Evolutionary conservation across 2,113 vertebrate species (phyloP), one percentile per base, ranked within the genome.

Genomic region (Eonycteris spelaea): DNA sequence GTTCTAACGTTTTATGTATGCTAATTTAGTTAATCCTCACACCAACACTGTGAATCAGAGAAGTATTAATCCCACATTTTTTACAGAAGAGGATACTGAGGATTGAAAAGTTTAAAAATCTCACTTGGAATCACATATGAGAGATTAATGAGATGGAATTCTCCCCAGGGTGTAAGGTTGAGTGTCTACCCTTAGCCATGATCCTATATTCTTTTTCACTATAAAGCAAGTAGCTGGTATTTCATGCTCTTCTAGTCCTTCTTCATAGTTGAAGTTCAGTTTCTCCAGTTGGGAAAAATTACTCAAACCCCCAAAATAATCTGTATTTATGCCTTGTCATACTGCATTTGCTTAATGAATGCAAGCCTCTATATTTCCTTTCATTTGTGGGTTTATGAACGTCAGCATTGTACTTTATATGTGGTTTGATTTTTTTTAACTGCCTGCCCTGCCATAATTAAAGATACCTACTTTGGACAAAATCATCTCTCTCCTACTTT

Each of bases 301-400:
- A 78, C 78, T 70, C 68, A 91, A 94, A 59, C n/a, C 28, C 45
- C 91, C 91, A 22, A 68, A 93, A 84, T 75, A 59, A 96, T 97
- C 80, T 91, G 83, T 96, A 95, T 97, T 97, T 96, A 94, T 96
- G 94, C 65, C 86, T 92, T 71, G 91, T 96, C 96, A 94, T 91
- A 82, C 57, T 14, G 57, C 38, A 84, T 91, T 97, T 91, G 85
- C 89, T 91, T 95, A 94, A 96, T 96, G 96, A 97, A 97, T 94
- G 38, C 71, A 40, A 65, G 68, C 57, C 70, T 97, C 79, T 97
- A 35, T 96, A 90, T 96, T 94, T 90, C 79, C 90, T 93, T 94
- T 95, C 80, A 92, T 95, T 95, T 97, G 96, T 71, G 91, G 95
- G 68, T 78, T 96, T 93, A 18, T 85, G 79, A 87, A 96, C 24